These are phyloP conservation scores for Junonia oenone DNA, from an alignment of 2,888 invertebrate genomes.

Conservation along the genomic window DNA sequence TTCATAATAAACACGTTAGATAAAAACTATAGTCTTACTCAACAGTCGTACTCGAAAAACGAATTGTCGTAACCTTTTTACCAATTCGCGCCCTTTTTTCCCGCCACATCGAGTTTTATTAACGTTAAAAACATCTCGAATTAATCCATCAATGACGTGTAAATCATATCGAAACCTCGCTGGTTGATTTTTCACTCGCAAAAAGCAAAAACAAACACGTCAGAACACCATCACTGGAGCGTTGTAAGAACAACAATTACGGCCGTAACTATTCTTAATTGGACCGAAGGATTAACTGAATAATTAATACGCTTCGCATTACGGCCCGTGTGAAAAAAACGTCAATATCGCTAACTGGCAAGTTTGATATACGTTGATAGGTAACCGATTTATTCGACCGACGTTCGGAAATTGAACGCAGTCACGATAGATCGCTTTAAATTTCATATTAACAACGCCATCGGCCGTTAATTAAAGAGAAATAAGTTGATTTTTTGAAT, in stretches of 20 bases:
- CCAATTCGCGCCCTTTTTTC: constrained; percentile 1
- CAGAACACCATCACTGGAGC: constrained; percentile 45
- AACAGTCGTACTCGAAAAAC: not conserved
- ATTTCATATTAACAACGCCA: constrained; percentile 32
- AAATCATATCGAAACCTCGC: constrained; percentile 17
- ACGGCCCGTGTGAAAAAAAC: constrained; percentile 42
- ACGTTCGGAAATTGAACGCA: constrained; percentile 37
- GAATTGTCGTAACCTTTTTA: not conserved
- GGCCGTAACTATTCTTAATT: constrained; percentile 61
- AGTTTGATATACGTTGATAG: constrained; percentile 51
- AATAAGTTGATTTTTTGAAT: constrained; percentile 29
- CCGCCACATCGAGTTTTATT: constrained; percentile 6
- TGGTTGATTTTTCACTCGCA: constrained; percentile 15
- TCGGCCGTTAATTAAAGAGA: constrained; percentile 28
- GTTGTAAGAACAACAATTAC: constrained; percentile 61
- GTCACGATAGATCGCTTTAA: constrained; percentile 39
- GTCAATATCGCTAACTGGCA: constrained; percentile 35
- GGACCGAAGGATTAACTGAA: constrained; percentile 59
- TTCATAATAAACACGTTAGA: too few species aligned
- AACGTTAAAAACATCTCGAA: constrained; percentile 13
- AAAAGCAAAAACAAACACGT: constrained; percentile 25
- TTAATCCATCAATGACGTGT: constrained; percentile 25
- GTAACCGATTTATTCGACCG: constrained; percentile 51
- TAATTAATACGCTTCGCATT: constrained; percentile 44
- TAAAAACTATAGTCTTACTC: too few species aligned